A percentile compares a stretch with the other conserved stretches of the same genome.
Conservation (phyloP, 2,888 invertebrate genomes). For the Leuctra nigra region DNA sequence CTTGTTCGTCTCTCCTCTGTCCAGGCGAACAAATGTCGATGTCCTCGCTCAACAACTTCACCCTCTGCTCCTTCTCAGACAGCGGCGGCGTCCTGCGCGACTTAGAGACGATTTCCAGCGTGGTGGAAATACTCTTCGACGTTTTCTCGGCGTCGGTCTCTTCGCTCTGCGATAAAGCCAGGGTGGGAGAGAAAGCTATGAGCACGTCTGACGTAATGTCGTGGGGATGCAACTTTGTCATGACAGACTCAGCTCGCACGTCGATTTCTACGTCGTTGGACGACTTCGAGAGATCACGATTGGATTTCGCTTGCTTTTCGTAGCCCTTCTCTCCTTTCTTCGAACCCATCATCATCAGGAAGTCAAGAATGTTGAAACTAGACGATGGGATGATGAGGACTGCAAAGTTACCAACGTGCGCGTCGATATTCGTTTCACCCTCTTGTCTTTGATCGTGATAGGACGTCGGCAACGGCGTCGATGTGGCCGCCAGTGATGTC, state of each 20-base stretch:
- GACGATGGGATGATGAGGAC: conserved; percentile 52
- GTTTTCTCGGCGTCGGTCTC: background rate
- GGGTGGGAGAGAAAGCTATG: background rate
- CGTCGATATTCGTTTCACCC: conserved; percentile 65
- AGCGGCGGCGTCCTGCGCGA: too few relatives aligned
- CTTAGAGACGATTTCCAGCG: too few relatives aligned
- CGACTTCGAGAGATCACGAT: too few relatives aligned
- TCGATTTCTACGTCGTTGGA: too few relatives aligned
- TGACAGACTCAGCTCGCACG: too few relatives aligned
- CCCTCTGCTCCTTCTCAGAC: background rate
- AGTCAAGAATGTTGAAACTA: background rate
- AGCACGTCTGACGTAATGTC: conserved; percentile 7
- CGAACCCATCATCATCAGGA: background rate
- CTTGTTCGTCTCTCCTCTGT: conserved; percentile 1
- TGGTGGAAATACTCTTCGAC: conserved; percentile 6
- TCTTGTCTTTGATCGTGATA: conserved; percentile 67
- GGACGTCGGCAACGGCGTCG: too few relatives aligned
- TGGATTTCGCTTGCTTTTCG: too few relatives aligned
- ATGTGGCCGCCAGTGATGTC: too few relatives aligned
- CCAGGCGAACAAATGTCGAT: conserved; percentile 7
- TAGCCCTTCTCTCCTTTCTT: background rate
- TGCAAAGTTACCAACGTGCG: conserved; percentile 67
- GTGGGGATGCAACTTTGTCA: background rate
- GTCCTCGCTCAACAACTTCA: background rate
- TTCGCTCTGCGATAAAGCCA: too few relatives aligned